Percentiles rank a stretch among this genome's conserved stretches.
Evolutionary conservation across 2,888 invertebrate species (phyloP).

Genomic region (Theodoxus fluviatilis): DNA sequence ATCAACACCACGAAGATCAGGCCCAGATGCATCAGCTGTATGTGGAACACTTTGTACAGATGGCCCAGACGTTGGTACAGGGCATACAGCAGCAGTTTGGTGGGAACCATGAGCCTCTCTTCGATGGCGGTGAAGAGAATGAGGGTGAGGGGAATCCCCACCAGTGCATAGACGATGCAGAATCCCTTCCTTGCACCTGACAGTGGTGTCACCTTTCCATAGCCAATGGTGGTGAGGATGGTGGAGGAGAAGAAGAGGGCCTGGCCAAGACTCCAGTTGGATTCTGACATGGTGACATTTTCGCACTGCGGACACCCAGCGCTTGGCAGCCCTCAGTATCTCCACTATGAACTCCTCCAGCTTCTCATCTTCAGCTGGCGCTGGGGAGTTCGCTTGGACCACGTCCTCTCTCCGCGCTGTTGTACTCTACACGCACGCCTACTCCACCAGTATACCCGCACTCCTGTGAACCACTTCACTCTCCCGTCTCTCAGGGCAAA

Average conservation of each 20-base stretch:
- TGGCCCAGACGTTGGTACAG: slow-evolving; percentile 56
- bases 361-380: slow-evolving; percentile 78
- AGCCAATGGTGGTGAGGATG: slow-evolving; percentile 87
- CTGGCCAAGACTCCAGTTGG: slow-evolving; percentile 90
- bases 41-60: slow-evolving; percentile 65
- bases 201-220: slow-evolving; percentile 87
- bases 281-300: slow-evolving; percentile 78
- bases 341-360: slow-evolving; percentile 77
- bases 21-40: slow-evolving; percentile 78
- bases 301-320: slow-evolving; percentile 78
- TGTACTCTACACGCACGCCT: too few species aligned
- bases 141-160: slow-evolving; percentile 85
- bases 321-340: slow-evolving; percentile 78
- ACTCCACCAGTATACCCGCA: too few species aligned
- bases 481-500: too few species aligned
- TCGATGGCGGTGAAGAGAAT: slow-evolving; percentile 83
- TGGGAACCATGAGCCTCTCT: slow-evolving; percentile 80
- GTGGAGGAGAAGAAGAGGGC: slow-evolving; percentile 87
- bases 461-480: too few species aligned
- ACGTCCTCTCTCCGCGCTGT: too few species aligned
- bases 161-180: slow-evolving; percentile 83
- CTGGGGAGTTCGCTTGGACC: too few species aligned
- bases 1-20: slow-evolving; percentile 70
- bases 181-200: slow-evolving; percentile 86
- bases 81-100: slow-evolving; percentile 75